Base-by-base conservation (phyloP, 2,797 vertebrate species). In the Enoplosus armatus region DNA sequence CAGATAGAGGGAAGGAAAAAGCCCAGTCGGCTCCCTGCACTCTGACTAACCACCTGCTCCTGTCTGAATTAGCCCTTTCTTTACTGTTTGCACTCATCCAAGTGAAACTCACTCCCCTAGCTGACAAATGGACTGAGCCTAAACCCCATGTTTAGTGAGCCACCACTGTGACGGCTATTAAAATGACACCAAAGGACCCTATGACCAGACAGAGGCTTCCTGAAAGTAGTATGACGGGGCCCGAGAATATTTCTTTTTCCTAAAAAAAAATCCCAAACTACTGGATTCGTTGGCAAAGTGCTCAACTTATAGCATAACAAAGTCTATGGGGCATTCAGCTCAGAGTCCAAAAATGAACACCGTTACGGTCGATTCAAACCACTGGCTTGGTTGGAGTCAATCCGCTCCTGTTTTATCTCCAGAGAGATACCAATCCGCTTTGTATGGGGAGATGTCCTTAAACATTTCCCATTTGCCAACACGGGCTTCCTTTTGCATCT, bases 61-160 rank as follows among this genome's bases (percentile, higher is more conserved):
- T 47, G 70, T 80, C 88, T 93, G 90, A 95, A 94, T 94, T 90
- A 91, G 90, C 88, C 82, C 90, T 92, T 93, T 93, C 89, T 93
- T 93, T 89, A 90, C 84, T 78, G 90, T 92, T 93, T 90, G 80
- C 86, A 89, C 82, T 83, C 89, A 78, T 79, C 85, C 85, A 80
- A 87, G 90, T 90, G 90, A 92, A 92, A 94, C 90, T 82, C 79
- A 79, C 87, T 91, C 91, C 90, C 88, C 48, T 39, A 18, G 64
- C 82, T 83, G 80, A 89, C 83, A 90, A 93, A 93, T 87, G 75
- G 81, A 86, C 85, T 75, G 79, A 90, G 76, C 76, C 81, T 86
- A 89, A 89, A 82, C 73, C 66, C 72, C 59, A 71, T 85, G 87
- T 91, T 90, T 91, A 77, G 83, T 51, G 62, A 87, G 79, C 64